Percentiles rank a stretch among this genome's conserved stretches.
These are phyloP conservation scores for Cyclina sinensis DNA, from an alignment of 1,140 invertebrate genomes.

Conservation along the genomic window DNA sequence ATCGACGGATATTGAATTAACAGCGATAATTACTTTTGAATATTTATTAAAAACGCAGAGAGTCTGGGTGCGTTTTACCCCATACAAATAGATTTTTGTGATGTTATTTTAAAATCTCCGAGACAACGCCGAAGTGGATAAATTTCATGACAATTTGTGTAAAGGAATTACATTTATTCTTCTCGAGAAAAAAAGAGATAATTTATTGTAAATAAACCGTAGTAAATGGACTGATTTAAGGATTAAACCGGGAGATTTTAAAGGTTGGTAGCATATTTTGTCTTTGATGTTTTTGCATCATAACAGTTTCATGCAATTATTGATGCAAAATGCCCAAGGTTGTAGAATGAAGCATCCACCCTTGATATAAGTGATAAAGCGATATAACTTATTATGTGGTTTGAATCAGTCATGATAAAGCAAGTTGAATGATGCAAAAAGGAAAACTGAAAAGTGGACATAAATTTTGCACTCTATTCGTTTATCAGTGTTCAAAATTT, in stretches of 20 bases:
- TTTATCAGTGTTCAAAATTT: too few species aligned
- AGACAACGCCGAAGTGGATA: not conserved
- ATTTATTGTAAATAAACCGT: too few species aligned
- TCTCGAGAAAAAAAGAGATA: too few species aligned
- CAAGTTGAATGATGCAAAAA: not conserved
- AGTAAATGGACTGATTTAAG: too few species aligned
- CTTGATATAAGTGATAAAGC: not conserved
- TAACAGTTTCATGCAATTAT: too few species aligned
- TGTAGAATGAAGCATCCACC: not conserved
- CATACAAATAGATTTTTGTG: not conserved
- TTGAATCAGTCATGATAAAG: not conserved
- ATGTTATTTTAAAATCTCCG: not conserved
- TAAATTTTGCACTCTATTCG: too few species aligned
- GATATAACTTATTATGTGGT: not conserved
- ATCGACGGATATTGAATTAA: not conserved
- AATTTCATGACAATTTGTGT: conserved; percentile 6
- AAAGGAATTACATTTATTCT: not conserved
- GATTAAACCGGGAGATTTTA: not conserved
- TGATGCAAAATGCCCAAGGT: too few species aligned
- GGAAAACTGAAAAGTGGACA: not conserved
- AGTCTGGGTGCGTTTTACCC: not conserved
- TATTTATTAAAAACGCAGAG: not conserved
- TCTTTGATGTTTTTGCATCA: too few species aligned
- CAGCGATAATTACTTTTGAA: not conserved
- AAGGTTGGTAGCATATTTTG: too few species aligned